Conservation (phyloP, 37 sponge, comb jelly and placozoan genomes). For the Corticium candelabrum region DNA sequence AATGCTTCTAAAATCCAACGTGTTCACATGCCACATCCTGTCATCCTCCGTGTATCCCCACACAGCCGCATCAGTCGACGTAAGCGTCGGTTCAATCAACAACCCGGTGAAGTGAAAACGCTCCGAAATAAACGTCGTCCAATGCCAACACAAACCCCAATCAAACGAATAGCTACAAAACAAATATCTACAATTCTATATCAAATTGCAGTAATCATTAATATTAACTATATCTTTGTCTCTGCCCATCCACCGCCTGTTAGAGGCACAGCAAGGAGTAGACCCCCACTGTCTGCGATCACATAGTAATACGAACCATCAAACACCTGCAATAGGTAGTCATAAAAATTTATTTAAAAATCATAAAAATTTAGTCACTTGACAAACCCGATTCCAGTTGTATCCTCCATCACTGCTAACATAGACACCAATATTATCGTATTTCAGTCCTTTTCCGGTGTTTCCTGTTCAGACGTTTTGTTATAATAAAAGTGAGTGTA, state of each 20-base stretch:
- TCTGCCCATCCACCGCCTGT: no score
- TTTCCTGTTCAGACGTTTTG: no score
- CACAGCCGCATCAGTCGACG: neutral
- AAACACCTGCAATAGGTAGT: no score
- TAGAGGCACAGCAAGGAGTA: neutral
- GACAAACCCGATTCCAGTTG: neutral
- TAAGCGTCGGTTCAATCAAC: neutral
- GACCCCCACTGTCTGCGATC: neutral
- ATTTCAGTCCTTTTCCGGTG: neutral
- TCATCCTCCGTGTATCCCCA: neutral
- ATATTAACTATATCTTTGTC: neutral
- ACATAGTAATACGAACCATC: neutral
- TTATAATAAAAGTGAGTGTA: neutral
- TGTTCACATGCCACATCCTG: neutral
- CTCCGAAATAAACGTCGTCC: neutral
- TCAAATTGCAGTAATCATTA: neutral
- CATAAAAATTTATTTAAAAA: no score
- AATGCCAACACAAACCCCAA: neutral
- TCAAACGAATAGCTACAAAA: neutral
- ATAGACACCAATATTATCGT: neutral
- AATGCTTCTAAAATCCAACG: neutral
- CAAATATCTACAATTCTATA: neutral
- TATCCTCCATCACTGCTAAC: neutral
- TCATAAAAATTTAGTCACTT: no score
- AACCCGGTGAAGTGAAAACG: neutral